Percentiles rank a stretch among this genome's conserved stretches.
These are phyloP conservation scores for Tauraco erythrolophus DNA, from an alignment of 2,113 vertebrate genomes.

Conservation along the genomic window DNA sequence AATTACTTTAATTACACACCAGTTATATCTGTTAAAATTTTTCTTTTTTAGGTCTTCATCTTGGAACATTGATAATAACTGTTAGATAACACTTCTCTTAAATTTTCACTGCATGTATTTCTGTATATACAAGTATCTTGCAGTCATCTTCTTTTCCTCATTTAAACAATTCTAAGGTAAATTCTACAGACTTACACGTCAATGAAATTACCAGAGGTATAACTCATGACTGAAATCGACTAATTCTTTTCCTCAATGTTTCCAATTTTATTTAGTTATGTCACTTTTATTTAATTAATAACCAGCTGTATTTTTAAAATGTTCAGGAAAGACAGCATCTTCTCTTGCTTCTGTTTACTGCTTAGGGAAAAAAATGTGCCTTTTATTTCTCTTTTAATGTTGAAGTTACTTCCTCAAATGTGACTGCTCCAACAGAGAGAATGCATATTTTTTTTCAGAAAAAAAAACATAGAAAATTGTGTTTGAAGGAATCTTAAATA, in stretches of 20 bases:
- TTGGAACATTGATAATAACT: neutral
- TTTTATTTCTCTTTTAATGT: neutral
- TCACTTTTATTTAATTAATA: neutral
- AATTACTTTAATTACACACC: neutral
- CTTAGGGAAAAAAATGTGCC: neutral
- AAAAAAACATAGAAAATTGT: neutral
- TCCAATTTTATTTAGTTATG: neutral
- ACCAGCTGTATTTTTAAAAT: neutral
- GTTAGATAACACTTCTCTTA: neutral
- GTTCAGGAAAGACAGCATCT: neutral
- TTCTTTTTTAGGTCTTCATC: neutral
- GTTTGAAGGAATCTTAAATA: neutral
- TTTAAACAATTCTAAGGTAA: neutral
- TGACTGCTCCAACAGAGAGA: neutral
- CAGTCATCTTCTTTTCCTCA: neutral
- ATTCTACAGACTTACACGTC: neutral
- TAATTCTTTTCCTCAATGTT: neutral
- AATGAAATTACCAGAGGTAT: neutral
- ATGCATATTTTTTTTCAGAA: neutral
- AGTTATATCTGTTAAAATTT: neutral
- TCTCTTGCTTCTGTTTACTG: neutral
- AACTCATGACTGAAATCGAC: neutral
- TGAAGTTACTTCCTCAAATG: neutral
- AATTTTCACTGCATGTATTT: neutral
- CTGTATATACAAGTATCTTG: neutral